Evolutionary conservation across 1,140 invertebrate species (phyloP), one percentile per base, ranked within the genome.

Genomic region (Lucilia cuprina): DNA sequence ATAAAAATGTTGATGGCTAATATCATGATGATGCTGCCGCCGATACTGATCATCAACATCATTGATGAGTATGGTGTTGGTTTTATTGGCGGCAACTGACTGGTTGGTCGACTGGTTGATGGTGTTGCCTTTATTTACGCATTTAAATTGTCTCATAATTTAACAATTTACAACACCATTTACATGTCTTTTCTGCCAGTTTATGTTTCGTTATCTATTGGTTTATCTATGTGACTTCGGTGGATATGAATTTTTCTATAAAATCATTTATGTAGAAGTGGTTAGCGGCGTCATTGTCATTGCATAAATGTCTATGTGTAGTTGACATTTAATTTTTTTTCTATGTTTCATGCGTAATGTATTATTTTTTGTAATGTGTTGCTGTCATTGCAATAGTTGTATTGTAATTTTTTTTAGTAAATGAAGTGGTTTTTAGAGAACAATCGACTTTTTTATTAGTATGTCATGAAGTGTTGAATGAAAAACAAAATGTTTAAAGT

Each of bases 121-220:
- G 70, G n/a, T 74, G 70, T 34, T 77, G 74, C 35, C 13, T 25
- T 34, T 77, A 41, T 77, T 77, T 77, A 77, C 74, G 74, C 74
- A 77, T 41, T 77, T 77, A 77, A 77, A 34, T 77, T 77, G 74
- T 77, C 74, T 35, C 74, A 77, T 77, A 77, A 77, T 77, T 77
- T 77, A 77, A 77, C 74, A 41, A 77, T 77, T 77, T 77, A 77
- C 74, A 77, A 35, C 74, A 77, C 30, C 74, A 77, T 77, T 77
- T 77, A 77, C 74, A 77, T 77, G 74, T 41, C 74, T 41, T 17
- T 41, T 55, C 74, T 77, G 74, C 74, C 74, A 77, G 30, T 77
- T 77, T n/a, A 77, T 77, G 74, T 77, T 41, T 34, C 34, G 13
- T 77, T 77, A 77, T 77, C 74, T 77, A 41, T 77, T 17, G 30